A percentile compares a stretch with the other conserved stretches of the same genome.
Evolutionary conservation across 2,113 vertebrate species (phyloP).

Genomic region (Zootoca vivipara): DNA sequence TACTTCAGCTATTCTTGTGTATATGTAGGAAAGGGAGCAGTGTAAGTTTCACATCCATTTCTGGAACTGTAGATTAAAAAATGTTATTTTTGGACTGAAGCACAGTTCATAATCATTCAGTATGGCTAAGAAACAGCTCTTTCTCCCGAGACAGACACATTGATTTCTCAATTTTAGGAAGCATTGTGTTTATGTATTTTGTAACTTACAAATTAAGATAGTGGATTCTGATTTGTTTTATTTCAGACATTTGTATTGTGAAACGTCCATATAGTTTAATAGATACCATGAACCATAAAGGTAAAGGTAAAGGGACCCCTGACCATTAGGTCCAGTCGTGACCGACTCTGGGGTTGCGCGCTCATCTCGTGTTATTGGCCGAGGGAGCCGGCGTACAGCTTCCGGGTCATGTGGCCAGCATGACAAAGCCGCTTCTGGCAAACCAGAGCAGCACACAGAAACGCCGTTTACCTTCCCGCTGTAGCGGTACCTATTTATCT

Average conservation of each 20-base stretch:
- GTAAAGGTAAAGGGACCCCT: no score
- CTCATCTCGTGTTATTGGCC: no score
- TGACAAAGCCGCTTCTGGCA: no score
- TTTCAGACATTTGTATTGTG: constrained; percentile 27
- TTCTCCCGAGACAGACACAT: constrained; percentile 10
- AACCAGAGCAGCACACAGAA: no score
- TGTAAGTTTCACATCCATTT: constrained; percentile 2
- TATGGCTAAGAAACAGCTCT: constrained; percentile 26
- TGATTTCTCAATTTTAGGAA: constrained; percentile 51
- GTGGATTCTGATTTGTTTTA: constrained; percentile 10
- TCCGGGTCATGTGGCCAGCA: no score
- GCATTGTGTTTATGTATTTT: constrained; percentile 12
- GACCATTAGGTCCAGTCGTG: no score
- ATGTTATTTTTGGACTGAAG: constrained; percentile 43
- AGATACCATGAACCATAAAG: background rate
- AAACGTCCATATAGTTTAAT: background rate
- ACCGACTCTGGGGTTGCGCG: no score
- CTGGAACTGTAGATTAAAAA: constrained; percentile 30
- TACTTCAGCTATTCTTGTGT: constrained; percentile 41
- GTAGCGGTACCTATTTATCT: no score
- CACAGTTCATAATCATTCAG: constrained; percentile 9
- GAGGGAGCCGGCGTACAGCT: no score
- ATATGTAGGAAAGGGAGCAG: constrained; percentile 17
- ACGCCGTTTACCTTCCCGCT: no score
- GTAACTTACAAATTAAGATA: constrained; percentile 5